phyloP scores from a whole-genome alignment of 2,797 vertebrate species.

The Aratinga solstitialis region DNA sequence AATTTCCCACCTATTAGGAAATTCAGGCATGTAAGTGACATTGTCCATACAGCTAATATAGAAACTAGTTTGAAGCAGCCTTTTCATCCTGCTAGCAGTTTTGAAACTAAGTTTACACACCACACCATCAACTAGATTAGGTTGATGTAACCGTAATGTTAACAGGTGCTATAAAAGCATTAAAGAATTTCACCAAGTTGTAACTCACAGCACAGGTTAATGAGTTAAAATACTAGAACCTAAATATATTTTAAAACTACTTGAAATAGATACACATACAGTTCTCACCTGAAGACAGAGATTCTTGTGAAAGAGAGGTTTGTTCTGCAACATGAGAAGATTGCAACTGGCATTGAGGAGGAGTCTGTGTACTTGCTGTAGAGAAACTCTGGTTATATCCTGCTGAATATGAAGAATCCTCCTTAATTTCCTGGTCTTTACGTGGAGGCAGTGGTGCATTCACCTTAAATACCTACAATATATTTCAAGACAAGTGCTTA shows the following conservation, averaged over 20 bases:
- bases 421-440: constrained; percentile 83
- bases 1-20: not conserved
- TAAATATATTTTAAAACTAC: not conserved
- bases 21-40: not conserved
- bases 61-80: not conserved
- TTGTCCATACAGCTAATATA: not conserved
- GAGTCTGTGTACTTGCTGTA: constrained; percentile 92
- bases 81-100: not conserved
- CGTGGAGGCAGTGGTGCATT: constrained; percentile 81
- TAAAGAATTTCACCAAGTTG: not conserved
- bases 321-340: constrained; percentile 78
- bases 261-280: not conserved
- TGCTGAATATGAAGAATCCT: constrained; percentile 72
- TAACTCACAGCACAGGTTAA: not conserved
- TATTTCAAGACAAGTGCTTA: not conserved
- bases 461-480: constrained; percentile 86
- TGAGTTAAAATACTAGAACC: not conserved
- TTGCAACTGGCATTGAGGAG: constrained; percentile 84
- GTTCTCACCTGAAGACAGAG: constrained; percentile 77
- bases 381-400: constrained; percentile 81
- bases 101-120: not conserved
- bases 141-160: not conserved
- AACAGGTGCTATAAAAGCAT: not conserved
- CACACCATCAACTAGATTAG: not conserved
- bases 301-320: constrained; percentile 75